Conservation (phyloP, 2,797 vertebrate species). For the Pipistrellus kuhlii region DNA sequence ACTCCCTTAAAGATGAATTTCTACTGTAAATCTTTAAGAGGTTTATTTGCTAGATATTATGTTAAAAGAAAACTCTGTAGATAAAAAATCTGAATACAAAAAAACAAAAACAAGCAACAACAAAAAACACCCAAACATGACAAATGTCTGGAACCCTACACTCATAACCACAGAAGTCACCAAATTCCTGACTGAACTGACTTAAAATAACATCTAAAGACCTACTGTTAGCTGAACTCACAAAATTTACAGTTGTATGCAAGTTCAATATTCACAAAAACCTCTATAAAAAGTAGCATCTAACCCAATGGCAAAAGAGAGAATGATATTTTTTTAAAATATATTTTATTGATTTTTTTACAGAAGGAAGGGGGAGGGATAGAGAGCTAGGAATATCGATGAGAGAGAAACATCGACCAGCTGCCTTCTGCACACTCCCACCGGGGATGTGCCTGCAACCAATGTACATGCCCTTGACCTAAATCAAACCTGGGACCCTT, state of each 20-base stretch:
- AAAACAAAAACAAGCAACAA: background rate
- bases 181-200: slow-evolving; percentile 21
- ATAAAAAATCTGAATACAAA: slow-evolving; percentile 2
- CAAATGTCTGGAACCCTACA: slow-evolving; percentile 17
- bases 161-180: slow-evolving; percentile 17
- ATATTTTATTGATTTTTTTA: no score
- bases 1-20: background rate
- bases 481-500: no score
- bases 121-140: background rate
- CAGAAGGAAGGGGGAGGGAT: no score
- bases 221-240: background rate
- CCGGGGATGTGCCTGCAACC: no score
- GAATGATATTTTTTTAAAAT: background rate
- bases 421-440: no score
- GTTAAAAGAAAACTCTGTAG: slow-evolving; percentile 28
- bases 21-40: background rate
- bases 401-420: no score
- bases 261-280: background rate
- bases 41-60: slow-evolving; percentile 11
- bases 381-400: no score
- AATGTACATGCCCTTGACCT: no score
- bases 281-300: slow-evolving; percentile 34
- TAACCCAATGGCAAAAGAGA: slow-evolving; percentile 1
- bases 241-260: background rate
- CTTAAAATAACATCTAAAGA: slow-evolving; percentile 58